A percentile compares a stretch with the other conserved stretches of the same genome.
Evolutionary conservation across 2,888 invertebrate genomes (phyloP).

Genomic region (Parascotia fuliginaria): DNA sequence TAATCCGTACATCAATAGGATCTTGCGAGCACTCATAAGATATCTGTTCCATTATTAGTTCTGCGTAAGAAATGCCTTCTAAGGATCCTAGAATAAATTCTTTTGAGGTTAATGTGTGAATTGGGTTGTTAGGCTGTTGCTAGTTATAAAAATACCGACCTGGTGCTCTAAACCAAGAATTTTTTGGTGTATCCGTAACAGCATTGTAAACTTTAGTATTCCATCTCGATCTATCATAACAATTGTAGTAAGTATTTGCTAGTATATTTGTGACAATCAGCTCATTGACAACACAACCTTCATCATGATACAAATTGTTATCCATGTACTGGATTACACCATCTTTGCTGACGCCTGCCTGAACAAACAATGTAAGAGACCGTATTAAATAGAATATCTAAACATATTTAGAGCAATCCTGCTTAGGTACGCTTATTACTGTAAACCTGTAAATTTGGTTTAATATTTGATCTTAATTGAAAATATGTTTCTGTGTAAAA

Average conservation of each 20-base stretch:
- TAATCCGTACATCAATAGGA: conserved; percentile 81
- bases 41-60: conserved; percentile 88
- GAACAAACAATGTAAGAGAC: not conserved
- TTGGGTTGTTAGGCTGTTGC: not conserved
- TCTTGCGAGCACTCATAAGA: conserved; percentile 81
- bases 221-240: conserved; percentile 58
- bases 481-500: too few species aligned
- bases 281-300: conserved; percentile 67
- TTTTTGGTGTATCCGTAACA: conserved; percentile 60
- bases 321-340: conserved; percentile 83
- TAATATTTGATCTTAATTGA: too few species aligned
- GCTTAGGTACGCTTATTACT: too few species aligned
- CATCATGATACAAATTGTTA: conserved; percentile 75
- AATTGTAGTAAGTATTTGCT: conserved; percentile 43
- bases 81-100: conserved; percentile 71
- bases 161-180: conserved; percentile 61
- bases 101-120: too few species aligned
- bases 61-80: conserved; percentile 83
- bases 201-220: conserved; percentile 50
- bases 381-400: too few species aligned
- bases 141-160: conserved; percentile 38
- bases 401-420: too few species aligned
- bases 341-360: conserved; percentile 61
- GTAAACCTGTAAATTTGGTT: too few species aligned
- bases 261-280: conserved; percentile 28